Percentiles rank a stretch among this genome's conserved stretches.
Evolutionary conservation across 2,888 invertebrate species (phyloP).

Genomic region (Euphydryas editha): DNA sequence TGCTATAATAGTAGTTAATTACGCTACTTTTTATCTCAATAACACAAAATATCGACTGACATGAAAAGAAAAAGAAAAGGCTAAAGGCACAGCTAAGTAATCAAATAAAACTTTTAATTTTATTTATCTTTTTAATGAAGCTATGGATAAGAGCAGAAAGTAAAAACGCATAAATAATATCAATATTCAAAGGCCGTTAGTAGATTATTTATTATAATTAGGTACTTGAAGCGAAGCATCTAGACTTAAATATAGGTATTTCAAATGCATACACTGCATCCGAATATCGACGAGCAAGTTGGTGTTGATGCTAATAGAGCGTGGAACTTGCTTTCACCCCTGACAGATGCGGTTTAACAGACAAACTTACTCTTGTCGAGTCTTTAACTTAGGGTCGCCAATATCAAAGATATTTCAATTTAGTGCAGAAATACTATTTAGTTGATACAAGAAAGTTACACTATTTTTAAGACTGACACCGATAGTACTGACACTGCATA

Average conservation of each 20-base stretch:
- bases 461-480: slow-evolving; percentile 5
- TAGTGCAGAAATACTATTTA: slow-evolving; percentile 18
- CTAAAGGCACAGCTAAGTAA: too few relatives aligned
- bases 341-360: slow-evolving; percentile 74
- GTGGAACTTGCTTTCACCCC: slow-evolving; percentile 61
- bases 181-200: background rate
- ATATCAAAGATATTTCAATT: slow-evolving; percentile 21
- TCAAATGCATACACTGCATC: slow-evolving; percentile 25
- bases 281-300: slow-evolving; percentile 56
- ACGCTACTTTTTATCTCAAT: too few relatives aligned
- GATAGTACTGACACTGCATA: background rate
- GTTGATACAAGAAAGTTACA: slow-evolving; percentile 8
- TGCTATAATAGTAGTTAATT: too few relatives aligned
- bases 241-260: background rate
- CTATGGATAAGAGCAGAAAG: too few relatives aligned
- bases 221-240: background rate
- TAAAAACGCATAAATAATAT: too few relatives aligned
- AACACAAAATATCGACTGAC: too few relatives aligned
- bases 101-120: too few relatives aligned
- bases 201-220: background rate
- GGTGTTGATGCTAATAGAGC: slow-evolving; percentile 69
- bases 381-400: slow-evolving; percentile 32
- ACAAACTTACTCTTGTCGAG: slow-evolving; percentile 61
- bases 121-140: too few relatives aligned
- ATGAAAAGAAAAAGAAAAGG: too few relatives aligned